Conservation (phyloP, 1,140 invertebrate species). For the Eurosta solidaginis region DNA sequence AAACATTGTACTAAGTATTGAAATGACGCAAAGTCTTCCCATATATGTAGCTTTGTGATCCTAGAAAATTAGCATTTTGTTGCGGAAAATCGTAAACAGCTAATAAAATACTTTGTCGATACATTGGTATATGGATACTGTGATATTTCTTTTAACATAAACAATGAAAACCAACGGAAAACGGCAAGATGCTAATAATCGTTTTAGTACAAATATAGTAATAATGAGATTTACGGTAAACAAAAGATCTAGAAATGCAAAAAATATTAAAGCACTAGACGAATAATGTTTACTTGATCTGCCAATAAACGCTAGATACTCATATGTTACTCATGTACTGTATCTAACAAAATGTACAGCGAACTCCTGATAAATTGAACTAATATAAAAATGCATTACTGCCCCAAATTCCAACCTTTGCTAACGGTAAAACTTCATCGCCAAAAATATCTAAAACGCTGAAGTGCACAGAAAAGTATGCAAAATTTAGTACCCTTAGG, state of each 20-base stretch:
- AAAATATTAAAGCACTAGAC: neutral
- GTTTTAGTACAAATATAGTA: constrained; percentile 19
- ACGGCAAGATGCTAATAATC: neutral
- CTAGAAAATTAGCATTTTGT: neutral
- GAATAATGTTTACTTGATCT: neutral
- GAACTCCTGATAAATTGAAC: too few relatives aligned
- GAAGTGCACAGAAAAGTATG: too few relatives aligned
- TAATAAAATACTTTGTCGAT: neutral
- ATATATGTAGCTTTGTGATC: constrained; percentile 14
- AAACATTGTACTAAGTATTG: too few relatives aligned
- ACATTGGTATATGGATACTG: neutral
- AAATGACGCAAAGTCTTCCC: neutral
- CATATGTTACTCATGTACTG: too few relatives aligned
- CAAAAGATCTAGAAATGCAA: neutral
- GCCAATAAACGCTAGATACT: too few relatives aligned
- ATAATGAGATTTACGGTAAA: constrained; percentile 4
- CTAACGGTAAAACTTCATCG: too few relatives aligned
- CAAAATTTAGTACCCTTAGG: too few relatives aligned
- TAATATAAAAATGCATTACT: too few relatives aligned
- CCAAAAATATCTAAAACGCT: too few relatives aligned
- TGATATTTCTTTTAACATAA: neutral
- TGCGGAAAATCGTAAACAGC: constrained; percentile 5
- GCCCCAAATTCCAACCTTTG: too few relatives aligned
- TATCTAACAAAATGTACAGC: too few relatives aligned
- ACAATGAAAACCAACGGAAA: constrained; percentile 1